A percentile compares a stretch with the other conserved stretches of the same genome.
phyloP scores from a whole-genome alignment of 2,888 invertebrate species.

The Cheilosia impressa region DNA sequence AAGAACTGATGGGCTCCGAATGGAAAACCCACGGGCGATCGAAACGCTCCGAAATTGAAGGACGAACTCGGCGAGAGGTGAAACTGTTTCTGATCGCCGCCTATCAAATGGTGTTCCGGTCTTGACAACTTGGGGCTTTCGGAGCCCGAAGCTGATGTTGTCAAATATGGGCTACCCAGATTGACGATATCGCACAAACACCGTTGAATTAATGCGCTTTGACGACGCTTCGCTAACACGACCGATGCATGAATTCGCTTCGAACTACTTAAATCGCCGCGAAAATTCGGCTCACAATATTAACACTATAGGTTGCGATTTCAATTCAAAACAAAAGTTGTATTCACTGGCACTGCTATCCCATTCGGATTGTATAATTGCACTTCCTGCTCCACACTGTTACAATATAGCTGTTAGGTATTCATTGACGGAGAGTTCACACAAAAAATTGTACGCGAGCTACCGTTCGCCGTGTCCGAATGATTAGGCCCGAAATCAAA shows the following conservation, averaged over 20 bases:
- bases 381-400: conserved; percentile 23
- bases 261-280: neutral
- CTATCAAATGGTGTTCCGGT: conserved; percentile 56
- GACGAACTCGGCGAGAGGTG: conserved; percentile 81
- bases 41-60: conserved; percentile 82
- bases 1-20: conserved; percentile 76
- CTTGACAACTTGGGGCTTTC: conserved; percentile 79
- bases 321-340: conserved; percentile 28
- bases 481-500: conserved; percentile 82
- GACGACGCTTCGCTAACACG: conserved; percentile 41
- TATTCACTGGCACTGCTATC: conserved; percentile 50
- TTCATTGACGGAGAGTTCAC: conserved; percentile 36
- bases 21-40: conserved; percentile 78
- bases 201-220: conserved; percentile 49
- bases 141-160: conserved; percentile 81
- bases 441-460: conserved; percentile 59
- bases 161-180: conserved; percentile 84
- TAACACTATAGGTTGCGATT: neutral
- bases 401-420: neutral
- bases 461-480: conserved; percentile 78
- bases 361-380: conserved; percentile 41
- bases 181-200: conserved; percentile 77
- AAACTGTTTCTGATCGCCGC: conserved; percentile 77
- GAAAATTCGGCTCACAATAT: neutral
- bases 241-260: conserved; percentile 38